phyloP scores from a whole-genome alignment of 2,888 invertebrate species.

The Diaphora mendica region DNA sequence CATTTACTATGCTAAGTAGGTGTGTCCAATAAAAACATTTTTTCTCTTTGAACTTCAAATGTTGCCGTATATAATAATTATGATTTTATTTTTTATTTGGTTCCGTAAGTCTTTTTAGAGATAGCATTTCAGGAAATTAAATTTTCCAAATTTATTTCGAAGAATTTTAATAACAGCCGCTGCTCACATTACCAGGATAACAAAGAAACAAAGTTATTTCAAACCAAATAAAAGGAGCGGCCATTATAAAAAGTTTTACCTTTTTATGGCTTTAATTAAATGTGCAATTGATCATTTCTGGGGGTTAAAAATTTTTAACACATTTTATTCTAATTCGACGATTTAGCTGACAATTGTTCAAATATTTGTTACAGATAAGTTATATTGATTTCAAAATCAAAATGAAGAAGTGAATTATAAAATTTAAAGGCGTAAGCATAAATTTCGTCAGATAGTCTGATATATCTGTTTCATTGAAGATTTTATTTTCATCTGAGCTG shows the following conservation, averaged over 20 bases:
- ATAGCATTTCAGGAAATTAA: slow-evolving; percentile 1
- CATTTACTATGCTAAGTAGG: not conserved
- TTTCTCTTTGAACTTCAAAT: not conserved
- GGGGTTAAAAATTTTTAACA: not conserved
- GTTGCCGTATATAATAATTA: not conserved
- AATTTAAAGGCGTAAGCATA: not conserved
- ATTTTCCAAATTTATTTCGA: slow-evolving; percentile 15
- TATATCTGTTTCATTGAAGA: not conserved
- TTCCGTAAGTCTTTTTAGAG: not conserved
- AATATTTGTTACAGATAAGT: not conserved
- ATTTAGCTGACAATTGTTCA: not conserved
- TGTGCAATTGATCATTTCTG: slow-evolving; percentile 15
- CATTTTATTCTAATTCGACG: not conserved
- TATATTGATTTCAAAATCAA: not conserved
- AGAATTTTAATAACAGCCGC: slow-evolving; percentile 25
- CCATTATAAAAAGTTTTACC: slow-evolving; percentile 15
- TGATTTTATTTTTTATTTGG: not conserved
- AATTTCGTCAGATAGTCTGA: no score
- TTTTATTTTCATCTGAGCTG: not conserved
- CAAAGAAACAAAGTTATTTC: slow-evolving; percentile 26
- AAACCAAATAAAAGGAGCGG: slow-evolving; percentile 17
- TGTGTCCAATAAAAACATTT: not conserved
- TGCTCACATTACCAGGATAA: slow-evolving; percentile 24
- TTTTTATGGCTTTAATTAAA: slow-evolving; percentile 26
- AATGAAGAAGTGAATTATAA: not conserved